Evolutionary conservation across 2,888 invertebrate species (phyloP).

Genomic region (Chydorus sphaericus): DNA sequence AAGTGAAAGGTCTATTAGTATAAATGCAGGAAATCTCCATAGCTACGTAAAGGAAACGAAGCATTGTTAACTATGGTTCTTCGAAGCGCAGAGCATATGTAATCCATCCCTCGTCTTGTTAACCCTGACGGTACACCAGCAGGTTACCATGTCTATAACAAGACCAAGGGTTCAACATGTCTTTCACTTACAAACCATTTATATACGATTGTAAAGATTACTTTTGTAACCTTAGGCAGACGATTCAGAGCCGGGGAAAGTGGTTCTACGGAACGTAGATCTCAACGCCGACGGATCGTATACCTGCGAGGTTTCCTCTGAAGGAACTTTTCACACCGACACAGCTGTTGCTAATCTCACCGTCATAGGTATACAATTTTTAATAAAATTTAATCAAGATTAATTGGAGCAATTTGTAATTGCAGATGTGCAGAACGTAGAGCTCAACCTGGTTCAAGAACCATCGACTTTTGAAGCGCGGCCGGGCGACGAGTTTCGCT

Average conservation of each 20-base stretch:
- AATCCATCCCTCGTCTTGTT: too few species aligned
- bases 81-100: too few species aligned
- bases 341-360: slow-evolving; percentile 12
- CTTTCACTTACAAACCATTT: too few species aligned
- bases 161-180: too few species aligned
- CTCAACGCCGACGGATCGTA: slow-evolving; percentile 18
- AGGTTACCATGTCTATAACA: too few species aligned
- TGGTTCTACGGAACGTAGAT: not conserved
- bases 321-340: slow-evolving; percentile 17
- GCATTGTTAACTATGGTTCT: too few species aligned
- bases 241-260: not conserved
- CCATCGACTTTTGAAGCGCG: not conserved
- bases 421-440: slow-evolving; percentile 3
- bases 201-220: too few species aligned
- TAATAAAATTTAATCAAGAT: not conserved
- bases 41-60: too few species aligned
- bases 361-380: slow-evolving; percentile 8
- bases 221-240: slow-evolving; percentile 2
- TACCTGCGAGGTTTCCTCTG: slow-evolving; percentile 23
- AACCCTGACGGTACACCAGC: too few species aligned
- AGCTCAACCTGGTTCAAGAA: not conserved
- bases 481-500: not conserved
- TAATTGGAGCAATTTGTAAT: not conserved
- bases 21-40: too few species aligned
- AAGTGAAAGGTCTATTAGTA: too few species aligned